Evolutionary conservation across 2,888 invertebrate species (phyloP), one percentile per base, ranked within the genome.

Genomic region (Orthonychiurus folsomi): DNA sequence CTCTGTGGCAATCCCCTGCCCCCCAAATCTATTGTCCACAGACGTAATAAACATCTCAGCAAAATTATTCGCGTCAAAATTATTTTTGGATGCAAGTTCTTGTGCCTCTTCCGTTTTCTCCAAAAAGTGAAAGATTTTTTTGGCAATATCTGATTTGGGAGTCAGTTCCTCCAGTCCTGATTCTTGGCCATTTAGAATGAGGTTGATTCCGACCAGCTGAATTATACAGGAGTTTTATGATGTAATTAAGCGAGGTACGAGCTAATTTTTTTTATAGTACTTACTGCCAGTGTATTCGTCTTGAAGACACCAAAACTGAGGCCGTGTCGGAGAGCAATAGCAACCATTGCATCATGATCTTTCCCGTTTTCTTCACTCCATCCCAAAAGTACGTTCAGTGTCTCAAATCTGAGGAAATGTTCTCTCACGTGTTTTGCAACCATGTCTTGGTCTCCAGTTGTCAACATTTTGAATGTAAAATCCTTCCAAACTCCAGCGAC

Each of bases 401-500:
- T 62, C 59, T 69, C 69, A 23, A 64, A 68, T 23, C 56, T 53
- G 28, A 67, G 66, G 18, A 68, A 66, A 27, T 58, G 63, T 5
- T 65, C 58, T 47, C 66, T 25, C 21, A 69, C 53, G 53, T 69
- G 68, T 21, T 66, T 63, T 56, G 66, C 53, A 18, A 69, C 65
- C 5, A 56, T 50, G 1, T 63, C 62, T 21, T 63, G 62, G 50
- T 66, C 62, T n/a, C 57, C 61, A n/a, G 62, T 60, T 9, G 65
- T 65, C 24, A 61, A 66, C 64, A 68, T 63, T 55, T 60, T 26
- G 60, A 69, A 69, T 20, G 59, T 26, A 47, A 68, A 69, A 56
- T 63, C 63, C 48, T 65, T 68, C 69, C 69, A 69, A 12, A 66
- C 66, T 25, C 68, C 69, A 59, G 65, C 67, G 20, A 68, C 63